Percentiles rank a stretch among this genome's conserved stretches.
Evolutionary conservation across 2,797 vertebrate genomes (phyloP).

Genomic region (Mormyrus hasselquistii): DNA sequence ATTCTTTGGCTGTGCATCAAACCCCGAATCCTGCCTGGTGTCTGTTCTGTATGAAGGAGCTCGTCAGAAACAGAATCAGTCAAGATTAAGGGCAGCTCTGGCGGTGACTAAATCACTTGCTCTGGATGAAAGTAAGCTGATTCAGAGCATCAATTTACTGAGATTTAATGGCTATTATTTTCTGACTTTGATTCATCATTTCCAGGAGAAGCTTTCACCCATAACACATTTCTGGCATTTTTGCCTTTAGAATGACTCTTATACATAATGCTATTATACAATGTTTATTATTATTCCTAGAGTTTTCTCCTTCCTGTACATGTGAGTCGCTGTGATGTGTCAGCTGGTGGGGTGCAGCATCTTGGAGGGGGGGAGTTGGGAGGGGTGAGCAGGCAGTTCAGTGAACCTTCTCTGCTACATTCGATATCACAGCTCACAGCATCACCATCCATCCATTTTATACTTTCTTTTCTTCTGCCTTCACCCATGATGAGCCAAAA

Average conservation of each 20-base stretch:
- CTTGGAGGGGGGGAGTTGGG: not conserved
- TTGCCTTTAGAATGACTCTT: not conserved
- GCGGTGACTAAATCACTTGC: constrained; percentile 6
- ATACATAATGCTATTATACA: not conserved
- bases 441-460: not conserved
- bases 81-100: not conserved
- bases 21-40: not conserved
- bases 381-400: not conserved
- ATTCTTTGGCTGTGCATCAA: not conserved
- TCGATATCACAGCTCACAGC: constrained; percentile 12
- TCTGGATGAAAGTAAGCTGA: not conserved
- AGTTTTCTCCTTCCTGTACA: not conserved
- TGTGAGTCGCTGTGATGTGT: not conserved
- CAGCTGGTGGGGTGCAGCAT: not conserved
- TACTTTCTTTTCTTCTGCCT: not conserved
- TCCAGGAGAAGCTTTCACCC: not conserved
- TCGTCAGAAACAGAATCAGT: not conserved
- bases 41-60: not conserved
- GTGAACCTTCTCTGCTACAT: constrained; percentile 20
- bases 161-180: not conserved
- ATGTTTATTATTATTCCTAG: not conserved
- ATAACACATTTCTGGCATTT: not conserved
- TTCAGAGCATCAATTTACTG: not conserved
- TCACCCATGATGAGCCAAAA: not conserved
- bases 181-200: not conserved